phyloP scores from a whole-genome alignment of 2,113 vertebrate genomes.

The Oenanthe oenanthe region DNA sequence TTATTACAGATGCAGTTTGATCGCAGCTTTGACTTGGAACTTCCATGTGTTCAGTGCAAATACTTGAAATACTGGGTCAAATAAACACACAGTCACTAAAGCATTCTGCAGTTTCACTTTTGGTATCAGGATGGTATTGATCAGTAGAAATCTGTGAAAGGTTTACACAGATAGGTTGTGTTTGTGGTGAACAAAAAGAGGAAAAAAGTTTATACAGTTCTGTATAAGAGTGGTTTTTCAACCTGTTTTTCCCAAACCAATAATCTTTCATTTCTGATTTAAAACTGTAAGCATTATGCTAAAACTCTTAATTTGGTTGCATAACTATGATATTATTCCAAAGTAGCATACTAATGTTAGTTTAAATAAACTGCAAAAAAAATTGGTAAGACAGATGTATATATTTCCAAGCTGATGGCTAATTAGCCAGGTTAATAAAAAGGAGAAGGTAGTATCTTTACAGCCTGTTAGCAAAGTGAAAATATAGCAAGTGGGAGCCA shows the following conservation, averaged over 20 bases:
- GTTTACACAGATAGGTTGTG: fast-evolving
- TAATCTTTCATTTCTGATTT: not conserved
- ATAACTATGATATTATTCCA: not conserved
- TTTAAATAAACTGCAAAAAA: not conserved
- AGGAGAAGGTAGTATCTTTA: conserved; percentile 20
- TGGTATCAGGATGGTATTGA: fast-evolving
- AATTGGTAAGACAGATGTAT: not conserved
- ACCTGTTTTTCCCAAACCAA: not conserved
- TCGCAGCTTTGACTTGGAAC: not conserved
- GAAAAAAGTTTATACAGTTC: not conserved
- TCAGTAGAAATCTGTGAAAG: not conserved
- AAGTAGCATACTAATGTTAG: not conserved
- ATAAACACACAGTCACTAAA: not conserved
- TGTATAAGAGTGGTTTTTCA: not conserved
- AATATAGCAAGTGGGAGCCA: not conserved
- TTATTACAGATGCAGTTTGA: not conserved
- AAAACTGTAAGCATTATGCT: not conserved
- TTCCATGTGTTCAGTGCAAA: not conserved
- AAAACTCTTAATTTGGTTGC: not conserved
- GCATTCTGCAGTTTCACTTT: not conserved
- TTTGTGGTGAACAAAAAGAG: not conserved
- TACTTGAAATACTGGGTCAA: not conserved
- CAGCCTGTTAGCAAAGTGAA: conserved; percentile 30
- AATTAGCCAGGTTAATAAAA: conserved; percentile 62
- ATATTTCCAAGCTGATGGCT: conserved; percentile 20